Base-by-base conservation (phyloP, 1,140 invertebrate genomes). In the Saccostrea cuccullata region DNA sequence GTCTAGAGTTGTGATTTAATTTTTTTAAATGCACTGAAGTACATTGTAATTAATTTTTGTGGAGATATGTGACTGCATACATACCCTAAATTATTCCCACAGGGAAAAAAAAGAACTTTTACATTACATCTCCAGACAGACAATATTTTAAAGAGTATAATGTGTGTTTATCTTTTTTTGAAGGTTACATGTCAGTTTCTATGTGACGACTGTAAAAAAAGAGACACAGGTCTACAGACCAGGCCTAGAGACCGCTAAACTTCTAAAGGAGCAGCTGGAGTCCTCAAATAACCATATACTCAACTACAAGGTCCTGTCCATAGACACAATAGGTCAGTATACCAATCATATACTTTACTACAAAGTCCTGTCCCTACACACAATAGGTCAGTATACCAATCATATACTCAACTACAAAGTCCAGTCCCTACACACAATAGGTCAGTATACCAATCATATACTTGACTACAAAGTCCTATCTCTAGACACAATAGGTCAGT, bases 241-340 rank as follows among this genome's bases (percentile, higher is more conserved):
- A 67, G 93, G 93, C 1, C n/a, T 88, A 13, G 89, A 92, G 20
- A 90, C 90, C 12, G 58, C 91, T 47, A 86, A 87, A 20, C 55
- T 90, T 8, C 88, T 94, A 2, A 91, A 91, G 58, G 82, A 91
- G n/a, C 91, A 92, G 89, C 83, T 93, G 36, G 64, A 87, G 47
- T 89, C 90, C 6, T 84, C 89, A 12, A 67, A 96, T 8, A 96
- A 85, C 40, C 86, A 91, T 60, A 86, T 92, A 47, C 87, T 92
- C n/a, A 91, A 92, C 82, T 92, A 89, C 85, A 86, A 85, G 56
- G 90, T 92, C 77, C 40, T 91, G 26, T 86, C 58, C 56, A 60
- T 92, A 20, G 91, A 92, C 85, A 92, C 92, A 17, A 40, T 91
- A 70, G 92, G 94, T 95, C 91, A 91, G 93, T 9, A 13, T 36